Evolutionary conservation across 1,140 invertebrate species (phyloP).

Genomic region (Caenorhabditis tropicalis): DNA sequence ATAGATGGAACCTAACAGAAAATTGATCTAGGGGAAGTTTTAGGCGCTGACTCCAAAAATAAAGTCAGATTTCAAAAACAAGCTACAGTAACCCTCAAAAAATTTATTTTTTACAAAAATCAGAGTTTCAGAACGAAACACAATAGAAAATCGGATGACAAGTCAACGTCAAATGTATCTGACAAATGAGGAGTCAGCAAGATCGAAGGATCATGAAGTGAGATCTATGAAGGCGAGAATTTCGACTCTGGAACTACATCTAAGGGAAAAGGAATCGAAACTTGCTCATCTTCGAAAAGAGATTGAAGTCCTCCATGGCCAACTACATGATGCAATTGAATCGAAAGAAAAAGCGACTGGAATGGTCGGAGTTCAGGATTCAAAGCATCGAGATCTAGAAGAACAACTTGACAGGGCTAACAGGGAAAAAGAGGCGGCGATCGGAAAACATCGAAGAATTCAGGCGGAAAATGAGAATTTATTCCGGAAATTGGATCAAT

Average conservation of each 20-base stretch:
- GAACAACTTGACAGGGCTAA: conserved; percentile 31
- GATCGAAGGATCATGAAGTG: conserved; percentile 44
- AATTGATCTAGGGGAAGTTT: too few species aligned
- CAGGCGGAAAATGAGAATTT: conserved; percentile 15
- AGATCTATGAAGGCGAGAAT: conserved; percentile 46
- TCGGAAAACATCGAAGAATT: not conserved
- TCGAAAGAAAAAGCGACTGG: conserved; percentile 6
- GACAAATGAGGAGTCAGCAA: conserved; percentile 46
- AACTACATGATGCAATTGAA: not conserved
- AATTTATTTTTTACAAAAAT: too few species aligned
- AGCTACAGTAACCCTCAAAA: too few species aligned
- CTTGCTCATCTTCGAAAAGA: conserved; percentile 43
- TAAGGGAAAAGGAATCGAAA: conserved; percentile 49
- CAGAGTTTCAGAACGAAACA: conserved; percentile 41
- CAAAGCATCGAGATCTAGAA: conserved; percentile 27
- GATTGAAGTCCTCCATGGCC: conserved; percentile 18
- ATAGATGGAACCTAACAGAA: too few species aligned
- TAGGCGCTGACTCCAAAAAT: too few species aligned
- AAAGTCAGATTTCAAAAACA: too few species aligned
- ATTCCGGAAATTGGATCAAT: conserved; percentile 16
- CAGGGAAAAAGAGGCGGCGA: conserved; percentile 3
- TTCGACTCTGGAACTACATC: conserved; percentile 47
- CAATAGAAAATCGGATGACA: conserved; percentile 39
- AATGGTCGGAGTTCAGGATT: conserved; percentile 4
- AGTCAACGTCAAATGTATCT: conserved; percentile 53